Percentiles rank a stretch among this genome's conserved stretches.
phyloP scores from a whole-genome alignment of 1,140 invertebrate species.

The Zophobas morio region DNA sequence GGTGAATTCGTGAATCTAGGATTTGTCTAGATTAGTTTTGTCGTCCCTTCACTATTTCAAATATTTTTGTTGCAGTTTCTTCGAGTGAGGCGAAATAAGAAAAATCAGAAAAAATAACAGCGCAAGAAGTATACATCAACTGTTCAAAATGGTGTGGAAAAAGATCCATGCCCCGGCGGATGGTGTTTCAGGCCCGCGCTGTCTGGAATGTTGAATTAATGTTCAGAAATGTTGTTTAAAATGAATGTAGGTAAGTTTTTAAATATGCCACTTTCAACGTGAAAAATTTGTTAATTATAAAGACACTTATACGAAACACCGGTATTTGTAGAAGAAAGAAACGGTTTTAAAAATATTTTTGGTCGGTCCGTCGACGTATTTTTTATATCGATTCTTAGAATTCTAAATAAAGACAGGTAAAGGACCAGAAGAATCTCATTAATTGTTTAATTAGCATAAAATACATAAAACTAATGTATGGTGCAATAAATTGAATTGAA shows the following conservation, averaged over 20 bases:
- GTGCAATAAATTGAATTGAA: constrained; percentile 56
- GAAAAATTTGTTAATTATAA: constrained; percentile 60
- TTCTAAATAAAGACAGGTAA: constrained; percentile 55
- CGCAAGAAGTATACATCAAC: too few species aligned
- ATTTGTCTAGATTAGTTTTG: too few species aligned
- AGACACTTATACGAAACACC: constrained; percentile 53
- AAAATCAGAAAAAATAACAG: not conserved
- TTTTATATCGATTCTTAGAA: constrained; percentile 54
- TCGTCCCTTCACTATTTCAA: too few species aligned
- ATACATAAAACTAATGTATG: constrained; percentile 50
- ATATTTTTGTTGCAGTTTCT: too few species aligned
- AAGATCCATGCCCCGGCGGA: constrained; percentile 10
- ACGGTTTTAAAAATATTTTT: constrained; percentile 45
- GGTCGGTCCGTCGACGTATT: constrained; percentile 21
- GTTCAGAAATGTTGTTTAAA: constrained; percentile 45
- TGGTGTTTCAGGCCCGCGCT: constrained; percentile 34
- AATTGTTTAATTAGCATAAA: constrained; percentile 57
- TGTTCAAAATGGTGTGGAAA: constrained; percentile 22
- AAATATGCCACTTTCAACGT: constrained; percentile 55
- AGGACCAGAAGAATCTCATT: constrained; percentile 54
- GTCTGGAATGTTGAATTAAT: constrained; percentile 54
- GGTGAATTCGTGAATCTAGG: too few species aligned
- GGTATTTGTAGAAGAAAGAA: constrained; percentile 47
- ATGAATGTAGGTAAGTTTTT: constrained; percentile 55
- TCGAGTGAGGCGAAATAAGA: not conserved